Evolutionary conservation across 2,113 vertebrate genomes (phyloP).

Genomic region (Sinocyclocheilus grahami): DNA sequence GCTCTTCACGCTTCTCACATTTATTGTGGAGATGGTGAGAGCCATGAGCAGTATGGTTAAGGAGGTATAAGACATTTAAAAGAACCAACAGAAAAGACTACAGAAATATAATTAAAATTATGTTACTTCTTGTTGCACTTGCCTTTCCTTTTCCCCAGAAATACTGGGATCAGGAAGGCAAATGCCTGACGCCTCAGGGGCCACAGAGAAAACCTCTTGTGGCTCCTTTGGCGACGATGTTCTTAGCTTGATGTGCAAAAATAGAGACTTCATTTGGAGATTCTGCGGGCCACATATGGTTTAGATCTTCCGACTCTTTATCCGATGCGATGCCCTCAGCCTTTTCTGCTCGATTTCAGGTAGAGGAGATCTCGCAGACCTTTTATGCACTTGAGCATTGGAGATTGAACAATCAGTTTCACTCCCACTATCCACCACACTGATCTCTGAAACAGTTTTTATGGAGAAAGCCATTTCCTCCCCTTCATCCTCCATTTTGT

Average conservation of each 20-base stretch:
- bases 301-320: not conserved
- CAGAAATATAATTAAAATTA: not conserved
- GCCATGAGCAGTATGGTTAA: too few species aligned
- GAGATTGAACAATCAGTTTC: not conserved
- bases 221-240: not conserved
- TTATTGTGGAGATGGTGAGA: too few species aligned
- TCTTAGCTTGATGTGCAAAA: not conserved
- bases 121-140: not conserved
- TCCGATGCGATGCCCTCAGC: not conserved
- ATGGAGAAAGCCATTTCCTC: too few species aligned
- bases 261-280: slow-evolving; percentile 11
- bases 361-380: slow-evolving; percentile 9
- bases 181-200: not conserved
- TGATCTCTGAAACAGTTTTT: too few species aligned
- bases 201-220: not conserved
- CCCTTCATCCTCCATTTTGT: too few species aligned
- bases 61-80: not conserved
- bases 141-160: not conserved
- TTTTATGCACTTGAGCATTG: not conserved
- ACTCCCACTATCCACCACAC: not conserved
- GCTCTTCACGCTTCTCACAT: too few species aligned
- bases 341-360: not conserved
- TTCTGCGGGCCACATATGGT: not conserved
- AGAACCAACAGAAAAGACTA: not conserved
- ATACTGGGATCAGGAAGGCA: not conserved